Evolutionary conservation across 1,140 invertebrate genomes (phyloP).

Genomic region (Dendrolimus kikuchii): DNA sequence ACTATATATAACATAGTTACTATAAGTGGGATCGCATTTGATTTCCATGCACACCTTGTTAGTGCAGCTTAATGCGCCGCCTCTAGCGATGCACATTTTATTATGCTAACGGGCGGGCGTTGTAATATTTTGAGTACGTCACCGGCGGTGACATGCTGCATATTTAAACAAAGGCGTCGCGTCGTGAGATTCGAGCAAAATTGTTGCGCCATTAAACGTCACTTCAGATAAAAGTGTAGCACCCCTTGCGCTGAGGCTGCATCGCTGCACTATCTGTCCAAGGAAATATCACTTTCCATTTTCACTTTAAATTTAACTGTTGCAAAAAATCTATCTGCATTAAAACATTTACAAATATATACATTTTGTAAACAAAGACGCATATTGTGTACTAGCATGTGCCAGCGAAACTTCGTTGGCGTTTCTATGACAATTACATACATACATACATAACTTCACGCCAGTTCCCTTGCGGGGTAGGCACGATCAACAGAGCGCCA

Average conservation of each 20-base stretch:
- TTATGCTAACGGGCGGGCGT: slow-evolving; percentile 63
- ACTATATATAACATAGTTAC: slow-evolving; percentile 1
- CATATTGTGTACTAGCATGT: no score
- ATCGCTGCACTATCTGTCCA: background rate
- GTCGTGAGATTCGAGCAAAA: slow-evolving; percentile 37
- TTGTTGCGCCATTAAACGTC: slow-evolving; percentile 43
- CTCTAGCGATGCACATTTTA: slow-evolving; percentile 59
- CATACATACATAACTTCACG: no score
- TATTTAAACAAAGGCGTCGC: slow-evolving; percentile 63
- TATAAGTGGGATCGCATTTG: slow-evolving; percentile 43
- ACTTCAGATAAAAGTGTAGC: slow-evolving; percentile 44
- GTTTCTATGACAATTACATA: no score
- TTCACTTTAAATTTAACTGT: background rate
- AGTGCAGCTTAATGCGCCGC: slow-evolving; percentile 64
- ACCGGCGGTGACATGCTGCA: slow-evolving; percentile 59
- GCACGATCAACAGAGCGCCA: no score
- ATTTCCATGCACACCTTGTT: slow-evolving; percentile 56
- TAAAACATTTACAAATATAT: no score
- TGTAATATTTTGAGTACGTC: slow-evolving; percentile 67
- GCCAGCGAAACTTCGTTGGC: no score
- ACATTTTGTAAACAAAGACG: no score
- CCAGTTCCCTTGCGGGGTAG: no score
- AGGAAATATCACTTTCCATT: slow-evolving; percentile 4
- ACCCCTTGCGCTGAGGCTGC: background rate
- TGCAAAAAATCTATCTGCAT: background rate